Base-by-base conservation (phyloP, 2,113 vertebrate genomes). In the Oreochromis spilurus region DNA sequence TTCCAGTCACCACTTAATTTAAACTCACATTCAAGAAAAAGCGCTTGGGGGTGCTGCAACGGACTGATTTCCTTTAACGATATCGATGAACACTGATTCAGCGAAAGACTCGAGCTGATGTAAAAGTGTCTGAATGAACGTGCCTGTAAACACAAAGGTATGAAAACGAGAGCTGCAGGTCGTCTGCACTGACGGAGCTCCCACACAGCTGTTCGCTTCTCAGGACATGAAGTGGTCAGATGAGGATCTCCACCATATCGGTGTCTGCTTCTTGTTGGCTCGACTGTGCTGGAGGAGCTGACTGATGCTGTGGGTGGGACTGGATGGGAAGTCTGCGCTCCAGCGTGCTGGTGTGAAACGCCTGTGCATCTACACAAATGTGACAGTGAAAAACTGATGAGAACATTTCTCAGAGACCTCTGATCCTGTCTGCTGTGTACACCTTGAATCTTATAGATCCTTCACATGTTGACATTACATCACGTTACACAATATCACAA, bases 201-300 rank as follows among this genome's bases (percentile, higher is more conserved):
- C 57, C 43, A n/a, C 16, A 24, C 36, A 3, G 40, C 77, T 65
- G 36, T 9, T 40, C 7, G 3, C 65, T 40, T 4, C 34, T 54
- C 5, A 8, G 16, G n/a, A 58, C 50, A 21, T 45, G 5, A 65
- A 5, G 10, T 21, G 43, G 8, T 96, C 93, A 97, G 91, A 97
- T 97, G 79, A 97, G 96, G 86, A 97, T 97, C 91, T 97, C 96
- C 86, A 97, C 96, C 94, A 97, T 95, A 84, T 97, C 96, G 2
- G 54, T 94, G 89, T 97, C 96, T 45, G 96, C 82, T 17, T 97
- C 96, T 75, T 95, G 95, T n/a, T 95, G 96, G 17, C 52, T 19
- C 16, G 83, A 9, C 2, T 54, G 48, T 12, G 65, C 87, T 16
- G 87, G 40, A n/a, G 84, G 60, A 4, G 67, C 77, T 6, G 86